Conservation (phyloP, 2,797 vertebrate species). For the Enteromius treurensis region DNA sequence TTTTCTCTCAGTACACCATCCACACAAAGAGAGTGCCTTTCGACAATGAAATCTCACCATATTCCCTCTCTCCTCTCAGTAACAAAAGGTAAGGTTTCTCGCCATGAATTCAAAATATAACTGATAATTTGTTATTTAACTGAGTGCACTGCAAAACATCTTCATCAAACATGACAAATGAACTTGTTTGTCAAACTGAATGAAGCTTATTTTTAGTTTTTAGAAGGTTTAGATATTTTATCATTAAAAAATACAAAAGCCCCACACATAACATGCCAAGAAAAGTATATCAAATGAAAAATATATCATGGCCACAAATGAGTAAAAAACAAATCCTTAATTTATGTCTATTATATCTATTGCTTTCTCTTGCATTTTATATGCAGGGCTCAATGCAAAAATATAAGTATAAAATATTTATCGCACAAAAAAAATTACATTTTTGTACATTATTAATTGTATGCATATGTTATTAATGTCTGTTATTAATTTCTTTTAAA, state of each 20-base stretch:
- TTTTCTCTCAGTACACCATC: constrained; percentile 77
- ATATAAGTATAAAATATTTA: too few species aligned
- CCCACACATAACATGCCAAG: neutral
- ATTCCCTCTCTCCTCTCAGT: constrained; percentile 84
- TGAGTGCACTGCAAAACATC: neutral
- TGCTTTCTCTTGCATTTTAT: neutral
- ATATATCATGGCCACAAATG: neutral
- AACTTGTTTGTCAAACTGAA: neutral
- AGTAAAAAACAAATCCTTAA: too few species aligned
- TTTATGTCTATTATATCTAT: neutral
- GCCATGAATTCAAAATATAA: neutral
- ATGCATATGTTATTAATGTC: too few species aligned
- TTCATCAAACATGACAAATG: neutral
- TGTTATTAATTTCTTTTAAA: neutral
- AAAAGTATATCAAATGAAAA: neutral
- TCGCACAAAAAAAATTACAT: neutral
- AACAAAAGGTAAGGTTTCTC: constrained; percentile 79
- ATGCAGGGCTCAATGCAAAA: neutral
- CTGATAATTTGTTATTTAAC: neutral
- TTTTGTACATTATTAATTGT: too few species aligned
- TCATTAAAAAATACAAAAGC: neutral
- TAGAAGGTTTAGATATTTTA: neutral
- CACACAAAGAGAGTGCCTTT: constrained; percentile 83
- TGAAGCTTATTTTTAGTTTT: neutral
- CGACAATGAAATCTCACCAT: constrained; percentile 81